phyloP scores from a whole-genome alignment of 37 sponge, comb jelly and placozoan species.

The Tethya wilhelma region DNA sequence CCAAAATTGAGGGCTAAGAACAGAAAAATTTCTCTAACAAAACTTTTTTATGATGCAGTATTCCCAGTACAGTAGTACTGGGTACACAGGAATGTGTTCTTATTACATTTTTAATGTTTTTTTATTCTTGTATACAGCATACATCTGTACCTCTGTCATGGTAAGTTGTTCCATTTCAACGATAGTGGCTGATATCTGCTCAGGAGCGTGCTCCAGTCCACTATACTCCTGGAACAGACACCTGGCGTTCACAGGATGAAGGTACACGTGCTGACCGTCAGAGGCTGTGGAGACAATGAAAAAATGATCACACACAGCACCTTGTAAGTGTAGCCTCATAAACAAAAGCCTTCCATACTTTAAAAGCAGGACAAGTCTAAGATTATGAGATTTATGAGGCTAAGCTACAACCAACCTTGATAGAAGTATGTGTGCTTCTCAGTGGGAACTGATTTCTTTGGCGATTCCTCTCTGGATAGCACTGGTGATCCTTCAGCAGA shows the following conservation, averaged over 20 bases:
- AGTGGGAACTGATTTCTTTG: no score
- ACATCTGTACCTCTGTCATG: conserved; percentile 62
- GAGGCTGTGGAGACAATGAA: conserved; percentile 36
- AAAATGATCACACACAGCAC: background rate
- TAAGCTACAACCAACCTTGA: conserved; percentile 11
- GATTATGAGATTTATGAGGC: no score
- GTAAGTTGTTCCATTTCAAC: conserved; percentile 78
- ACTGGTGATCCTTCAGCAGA: no score
- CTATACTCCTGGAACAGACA: conserved; percentile 85
- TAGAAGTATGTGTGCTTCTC: no score
- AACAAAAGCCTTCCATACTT: no score
- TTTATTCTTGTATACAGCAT: background rate
- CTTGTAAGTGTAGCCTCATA: no score
- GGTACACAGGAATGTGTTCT: no score
- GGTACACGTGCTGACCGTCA: conserved; percentile 93
- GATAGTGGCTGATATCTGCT: conserved; percentile 68
- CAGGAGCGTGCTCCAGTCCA: conserved; percentile 57
- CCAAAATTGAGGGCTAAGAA: no score
- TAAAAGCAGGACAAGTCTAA: no score
- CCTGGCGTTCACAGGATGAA: conserved; percentile 82
- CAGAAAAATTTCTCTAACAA: background rate
- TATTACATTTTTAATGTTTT: no score
- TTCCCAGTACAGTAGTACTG: no score
- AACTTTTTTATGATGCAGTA: background rate
- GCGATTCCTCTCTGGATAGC: no score